Percentiles rank a stretch among this genome's conserved stretches.
These are phyloP conservation scores for Cheilosia pagana DNA, from an alignment of 2,888 invertebrate genomes.

Conservation along the genomic window DNA sequence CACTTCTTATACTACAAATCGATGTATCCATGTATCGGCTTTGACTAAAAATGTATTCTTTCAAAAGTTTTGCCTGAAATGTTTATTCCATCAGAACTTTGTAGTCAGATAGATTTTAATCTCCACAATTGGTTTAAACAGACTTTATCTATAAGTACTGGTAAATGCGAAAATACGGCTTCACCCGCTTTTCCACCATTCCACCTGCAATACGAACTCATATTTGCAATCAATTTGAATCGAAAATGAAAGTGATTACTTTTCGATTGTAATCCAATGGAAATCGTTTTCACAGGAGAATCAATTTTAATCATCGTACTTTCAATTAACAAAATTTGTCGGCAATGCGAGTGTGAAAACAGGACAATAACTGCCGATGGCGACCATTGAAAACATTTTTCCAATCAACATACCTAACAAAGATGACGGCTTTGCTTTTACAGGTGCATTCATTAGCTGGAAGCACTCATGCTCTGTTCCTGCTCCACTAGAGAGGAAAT, in stretches of 20 bases:
- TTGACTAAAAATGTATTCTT: too few species aligned
- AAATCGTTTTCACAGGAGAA: neutral
- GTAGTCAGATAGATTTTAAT: too few species aligned
- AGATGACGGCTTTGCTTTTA: neutral
- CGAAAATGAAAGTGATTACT: neutral
- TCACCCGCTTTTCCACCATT: neutral
- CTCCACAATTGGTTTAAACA: too few species aligned
- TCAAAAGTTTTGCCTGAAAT: too few species aligned
- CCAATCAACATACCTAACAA: conserved; percentile 15
- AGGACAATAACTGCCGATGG: neutral
- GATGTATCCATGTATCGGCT: too few species aligned
- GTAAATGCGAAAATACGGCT: too few species aligned
- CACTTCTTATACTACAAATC: too few species aligned
- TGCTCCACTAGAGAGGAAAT: conserved; percentile 1
- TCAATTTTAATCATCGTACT: conserved; percentile 10
- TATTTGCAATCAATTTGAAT: neutral
- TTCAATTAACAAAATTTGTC: conserved; percentile 7
- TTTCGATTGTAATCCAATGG: neutral
- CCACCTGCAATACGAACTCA: neutral
- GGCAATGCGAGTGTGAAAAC: neutral
- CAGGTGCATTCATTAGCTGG: conserved; percentile 21
- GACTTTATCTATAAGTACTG: too few species aligned
- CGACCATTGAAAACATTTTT: neutral
- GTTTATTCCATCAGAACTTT: too few species aligned
- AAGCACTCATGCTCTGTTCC: neutral